A percentile compares a stretch with the other conserved stretches of the same genome.
Evolutionary conservation across 2,797 vertebrate species (phyloP).

Genomic region (Platyrinchus mystaceus): DNA sequence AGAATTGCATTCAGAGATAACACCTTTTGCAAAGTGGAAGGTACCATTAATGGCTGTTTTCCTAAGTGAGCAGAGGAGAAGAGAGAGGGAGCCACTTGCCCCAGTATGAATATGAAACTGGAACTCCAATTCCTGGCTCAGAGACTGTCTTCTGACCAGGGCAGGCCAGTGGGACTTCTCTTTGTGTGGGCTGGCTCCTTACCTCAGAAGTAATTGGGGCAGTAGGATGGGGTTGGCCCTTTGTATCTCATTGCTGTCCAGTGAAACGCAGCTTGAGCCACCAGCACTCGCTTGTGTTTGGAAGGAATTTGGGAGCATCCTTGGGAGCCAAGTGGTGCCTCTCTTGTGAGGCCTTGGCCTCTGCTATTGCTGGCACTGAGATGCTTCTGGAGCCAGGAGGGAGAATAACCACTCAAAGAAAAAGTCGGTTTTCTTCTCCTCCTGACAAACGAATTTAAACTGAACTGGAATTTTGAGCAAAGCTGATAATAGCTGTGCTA

Average conservation of each 20-base stretch:
- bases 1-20: background rate
- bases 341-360: background rate
- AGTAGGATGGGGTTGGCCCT: background rate
- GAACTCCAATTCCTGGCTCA: background rate
- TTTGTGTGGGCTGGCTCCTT: background rate
- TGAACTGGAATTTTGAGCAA: background rate
- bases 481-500: conserved; percentile 3
- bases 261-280: background rate
- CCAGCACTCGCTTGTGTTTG: background rate
- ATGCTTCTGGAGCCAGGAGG: background rate
- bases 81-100: background rate
- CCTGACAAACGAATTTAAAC: background rate
- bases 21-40: background rate
- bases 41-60: background rate
- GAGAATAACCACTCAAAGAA: background rate
- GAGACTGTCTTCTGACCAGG: background rate
- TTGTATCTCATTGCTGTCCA: background rate
- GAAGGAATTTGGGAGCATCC: background rate
- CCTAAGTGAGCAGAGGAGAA: background rate
- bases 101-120: background rate
- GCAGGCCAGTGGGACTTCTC: background rate
- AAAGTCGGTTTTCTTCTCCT: background rate
- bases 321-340: background rate
- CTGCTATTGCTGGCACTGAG: background rate
- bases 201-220: background rate